Base-by-base conservation (phyloP, 2,888 invertebrate species). In the Drosophila neonasuta region DNA sequence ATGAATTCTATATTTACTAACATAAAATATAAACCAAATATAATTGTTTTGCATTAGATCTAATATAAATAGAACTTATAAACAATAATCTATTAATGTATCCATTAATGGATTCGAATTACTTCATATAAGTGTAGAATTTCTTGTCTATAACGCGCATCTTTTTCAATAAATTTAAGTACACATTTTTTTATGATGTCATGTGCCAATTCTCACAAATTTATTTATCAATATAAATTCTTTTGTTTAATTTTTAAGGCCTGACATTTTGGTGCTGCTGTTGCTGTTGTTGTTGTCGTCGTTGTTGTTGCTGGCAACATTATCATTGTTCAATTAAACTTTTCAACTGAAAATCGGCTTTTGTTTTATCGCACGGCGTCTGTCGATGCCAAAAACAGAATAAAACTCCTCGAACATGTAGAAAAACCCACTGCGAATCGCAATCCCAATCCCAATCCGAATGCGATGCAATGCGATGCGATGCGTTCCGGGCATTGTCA, bases 301-400 rank as follows among this genome's bases (percentile, higher is more conserved):
- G 41, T 32, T 59, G 44, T 49, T 58, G 34, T 63, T 71, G 51
- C 59, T 64, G 67, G 74, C 81, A 79, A 85, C 82, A 78, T 83
- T 83, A 83, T 83, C 82, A 84, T 79, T 83, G 82, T 83, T 83
- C 83, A 83, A 83, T 83, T 83, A 83, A 83, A 86, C 83, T 83
- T 83, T 83, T 86, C 87, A 86, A 77, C 87, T 84, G 87, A 83
- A 86, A 83, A 83, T 81, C 87, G 83, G 87, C 83, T 83, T 83
- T 83, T 83, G 85, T 86, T 86, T 83, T 83, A 86, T 86, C 84
- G 83, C 71, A 46, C 64, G 55, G 59, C 52, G 67, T 68, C 68
- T 74, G 84, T 78, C 76, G 73, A 60, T 83, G 84, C 74, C 83
- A 77, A 86, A 80, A 78, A 75, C 85, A 81, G 68, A 71, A 70